These are phyloP conservation scores for Muscina levida DNA, from an alignment of 2,888 invertebrate species.

Conservation along the genomic window DNA sequence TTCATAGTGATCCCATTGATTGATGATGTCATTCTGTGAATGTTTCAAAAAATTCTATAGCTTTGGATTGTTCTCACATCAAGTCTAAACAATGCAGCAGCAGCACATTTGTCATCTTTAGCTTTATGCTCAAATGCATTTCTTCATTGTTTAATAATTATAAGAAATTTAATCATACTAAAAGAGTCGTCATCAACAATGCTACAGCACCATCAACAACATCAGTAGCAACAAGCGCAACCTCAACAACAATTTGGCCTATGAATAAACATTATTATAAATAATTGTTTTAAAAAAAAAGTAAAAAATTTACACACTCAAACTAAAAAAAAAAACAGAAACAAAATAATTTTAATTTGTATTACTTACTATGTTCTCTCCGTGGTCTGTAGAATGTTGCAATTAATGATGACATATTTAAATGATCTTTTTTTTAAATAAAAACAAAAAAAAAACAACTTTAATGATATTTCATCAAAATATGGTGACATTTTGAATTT, in stretches of 20 bases:
- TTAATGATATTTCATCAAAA: too few relatives aligned
- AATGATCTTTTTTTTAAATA: too few relatives aligned
- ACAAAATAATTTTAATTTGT: constrained; percentile 1
- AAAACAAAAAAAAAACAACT: too few relatives aligned
- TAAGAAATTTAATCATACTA: constrained; percentile 55
- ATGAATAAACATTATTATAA: constrained; percentile 63
- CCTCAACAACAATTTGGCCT: constrained; percentile 64
- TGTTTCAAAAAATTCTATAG: constrained; percentile 52
- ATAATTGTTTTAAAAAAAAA: constrained; percentile 53
- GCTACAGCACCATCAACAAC: constrained; percentile 36
- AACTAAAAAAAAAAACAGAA: too few relatives aligned
- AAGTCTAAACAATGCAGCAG: constrained; percentile 65
- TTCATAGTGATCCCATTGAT: constrained; percentile 79
- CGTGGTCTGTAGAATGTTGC: too few relatives aligned
- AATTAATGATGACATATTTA: too few relatives aligned
- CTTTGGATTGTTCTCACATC: constrained; percentile 53
- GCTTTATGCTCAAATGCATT: constrained; percentile 68
- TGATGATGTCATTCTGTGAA: constrained; percentile 72
- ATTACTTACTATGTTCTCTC: background rate
- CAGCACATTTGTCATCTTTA: constrained; percentile 67
- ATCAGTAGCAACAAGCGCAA: constrained; percentile 38
- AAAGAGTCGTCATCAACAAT: constrained; percentile 45
- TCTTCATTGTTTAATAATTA: constrained; percentile 65
- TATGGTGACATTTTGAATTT: too few relatives aligned
- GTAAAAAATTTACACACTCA: too few relatives aligned